Evolutionary conservation across 2,888 invertebrate genomes (phyloP).

Genomic region (Watsonalla binaria): DNA sequence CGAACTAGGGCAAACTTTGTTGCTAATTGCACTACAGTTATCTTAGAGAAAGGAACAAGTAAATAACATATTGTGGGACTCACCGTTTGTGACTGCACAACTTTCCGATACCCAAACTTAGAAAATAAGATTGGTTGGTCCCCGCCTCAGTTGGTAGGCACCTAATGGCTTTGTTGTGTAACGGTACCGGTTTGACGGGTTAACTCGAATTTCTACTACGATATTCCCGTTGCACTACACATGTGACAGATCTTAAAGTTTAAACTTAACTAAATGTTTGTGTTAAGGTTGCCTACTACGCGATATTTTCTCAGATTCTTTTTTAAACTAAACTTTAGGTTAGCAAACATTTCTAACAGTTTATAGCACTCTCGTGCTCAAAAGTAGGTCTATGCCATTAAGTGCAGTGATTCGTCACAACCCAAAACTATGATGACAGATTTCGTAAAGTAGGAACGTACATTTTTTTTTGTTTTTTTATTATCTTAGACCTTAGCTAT

Average conservation of each 20-base stretch:
- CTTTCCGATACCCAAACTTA: constrained; percentile 50
- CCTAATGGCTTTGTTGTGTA: constrained; percentile 67
- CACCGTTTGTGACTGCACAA: constrained; percentile 31
- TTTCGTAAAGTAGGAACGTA: too few species aligned
- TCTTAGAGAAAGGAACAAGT: constrained; percentile 4
- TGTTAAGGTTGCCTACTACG: too few species aligned
- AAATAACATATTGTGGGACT: constrained; percentile 14
- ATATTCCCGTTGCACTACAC: constrained; percentile 49
- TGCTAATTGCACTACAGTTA: too few species aligned
- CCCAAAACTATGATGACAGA: too few species aligned
- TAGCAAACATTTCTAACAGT: too few species aligned
- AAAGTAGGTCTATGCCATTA: too few species aligned
- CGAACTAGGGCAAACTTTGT: not conserved
- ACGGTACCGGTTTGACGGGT: constrained; percentile 43
- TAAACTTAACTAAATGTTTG: constrained; percentile 11
- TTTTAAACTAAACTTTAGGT: too few species aligned
- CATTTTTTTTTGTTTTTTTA: too few species aligned
- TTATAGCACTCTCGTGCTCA: too few species aligned
- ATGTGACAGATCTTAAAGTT: constrained; percentile 34
- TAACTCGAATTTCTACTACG: constrained; percentile 44
- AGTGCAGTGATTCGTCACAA: too few species aligned
- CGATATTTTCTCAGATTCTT: too few species aligned
- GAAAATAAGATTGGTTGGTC: constrained; percentile 51
- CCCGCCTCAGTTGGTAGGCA: constrained; percentile 37
- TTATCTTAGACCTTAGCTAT: too few species aligned